A percentile compares a stretch with the other conserved stretches of the same genome.
Evolutionary conservation across 2,113 vertebrate species (phyloP).

Genomic region (Candoia aspera): DNA sequence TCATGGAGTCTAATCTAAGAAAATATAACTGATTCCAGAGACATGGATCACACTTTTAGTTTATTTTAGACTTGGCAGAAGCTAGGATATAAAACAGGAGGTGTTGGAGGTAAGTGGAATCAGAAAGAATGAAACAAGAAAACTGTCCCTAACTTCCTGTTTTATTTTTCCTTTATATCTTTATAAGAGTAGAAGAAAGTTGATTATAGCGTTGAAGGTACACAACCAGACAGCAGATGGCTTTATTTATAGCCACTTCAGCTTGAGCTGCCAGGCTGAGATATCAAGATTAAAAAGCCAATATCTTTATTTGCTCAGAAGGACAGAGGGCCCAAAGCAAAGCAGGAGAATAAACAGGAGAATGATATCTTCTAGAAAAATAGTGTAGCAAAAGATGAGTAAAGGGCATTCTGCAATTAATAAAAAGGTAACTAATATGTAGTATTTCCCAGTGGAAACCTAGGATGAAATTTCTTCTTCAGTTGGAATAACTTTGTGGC

Average conservation of each 20-base stretch:
- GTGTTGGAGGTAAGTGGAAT: background rate
- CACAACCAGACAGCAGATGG: background rate
- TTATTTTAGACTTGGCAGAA: background rate
- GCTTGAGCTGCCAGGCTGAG: background rate
- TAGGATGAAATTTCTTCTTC: slow-evolving; percentile 40
- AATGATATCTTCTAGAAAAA: slow-evolving; percentile 9
- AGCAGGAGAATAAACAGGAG: background rate
- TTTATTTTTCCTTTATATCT: background rate
- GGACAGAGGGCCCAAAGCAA: background rate
- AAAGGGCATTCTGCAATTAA: slow-evolving; percentile 19
- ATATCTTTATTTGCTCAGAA: slow-evolving; percentile 27
- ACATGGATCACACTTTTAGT: background rate
- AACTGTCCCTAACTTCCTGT: background rate
- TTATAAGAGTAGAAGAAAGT: background rate
- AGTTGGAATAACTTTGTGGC: slow-evolving; percentile 33
- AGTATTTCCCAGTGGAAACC: slow-evolving; percentile 5
- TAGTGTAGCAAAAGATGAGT: background rate
- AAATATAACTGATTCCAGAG: background rate
- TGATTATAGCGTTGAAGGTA: background rate
- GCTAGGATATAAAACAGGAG: background rate
- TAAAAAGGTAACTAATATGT: slow-evolving; percentile 17
- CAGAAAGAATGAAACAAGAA: background rate
- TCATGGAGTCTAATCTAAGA: background rate
- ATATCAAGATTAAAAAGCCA: background rate
- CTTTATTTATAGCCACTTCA: background rate